A percentile compares a stretch with the other conserved stretches of the same genome.
phyloP scores from a whole-genome alignment of 92 coral and sea anemone genomes.

The Desmophyllum pertusum region DNA sequence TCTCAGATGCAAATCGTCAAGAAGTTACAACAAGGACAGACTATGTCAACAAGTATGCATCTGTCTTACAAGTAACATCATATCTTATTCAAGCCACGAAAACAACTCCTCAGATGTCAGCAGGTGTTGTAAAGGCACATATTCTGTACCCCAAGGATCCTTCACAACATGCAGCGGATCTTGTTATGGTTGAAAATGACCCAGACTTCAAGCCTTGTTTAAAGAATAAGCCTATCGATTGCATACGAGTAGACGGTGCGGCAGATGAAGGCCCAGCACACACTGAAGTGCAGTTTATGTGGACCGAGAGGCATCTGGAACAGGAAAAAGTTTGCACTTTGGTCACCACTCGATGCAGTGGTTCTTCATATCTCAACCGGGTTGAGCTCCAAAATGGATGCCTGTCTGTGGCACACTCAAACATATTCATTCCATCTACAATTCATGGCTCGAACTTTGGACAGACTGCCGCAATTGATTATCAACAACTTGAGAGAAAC shows the following conservation, averaged over 20 bases:
- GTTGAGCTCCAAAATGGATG: slow-evolving; percentile 67
- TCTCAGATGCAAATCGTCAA: slow-evolving; percentile 40
- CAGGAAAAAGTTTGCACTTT: slow-evolving; percentile 59
- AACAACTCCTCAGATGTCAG: slow-evolving; percentile 50
- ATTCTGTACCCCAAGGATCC: slow-evolving; percentile 51
- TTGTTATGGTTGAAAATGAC: slow-evolving; percentile 11
- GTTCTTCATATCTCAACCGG: slow-evolving; percentile 55
- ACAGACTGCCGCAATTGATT: slow-evolving; percentile 34
- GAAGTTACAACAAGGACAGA: slow-evolving; percentile 59
- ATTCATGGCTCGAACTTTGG: slow-evolving; percentile 55
- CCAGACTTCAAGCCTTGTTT: slow-evolving; percentile 17
- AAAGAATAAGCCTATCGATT: slow-evolving; percentile 34
- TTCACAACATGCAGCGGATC: slow-evolving; percentile 52
- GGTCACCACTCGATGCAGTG: slow-evolving; percentile 63
- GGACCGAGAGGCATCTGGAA: slow-evolving; percentile 56
- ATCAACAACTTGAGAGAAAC: slow-evolving; percentile 36
- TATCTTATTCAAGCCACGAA: slow-evolving; percentile 48
- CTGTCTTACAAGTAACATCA: slow-evolving; percentile 48
- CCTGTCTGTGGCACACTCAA: slow-evolving; percentile 32
- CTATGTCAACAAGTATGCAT: slow-evolving; percentile 51
- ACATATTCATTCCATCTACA: slow-evolving; percentile 49
- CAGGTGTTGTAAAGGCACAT: slow-evolving; percentile 61
- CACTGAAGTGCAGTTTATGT: slow-evolving; percentile 27
- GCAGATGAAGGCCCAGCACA: slow-evolving; percentile 46
- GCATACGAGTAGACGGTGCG: slow-evolving; percentile 56